Percentiles rank a stretch among this genome's conserved stretches.
Conservation (phyloP, 2,113 vertebrate species). For the Varanus salvator region DNA sequence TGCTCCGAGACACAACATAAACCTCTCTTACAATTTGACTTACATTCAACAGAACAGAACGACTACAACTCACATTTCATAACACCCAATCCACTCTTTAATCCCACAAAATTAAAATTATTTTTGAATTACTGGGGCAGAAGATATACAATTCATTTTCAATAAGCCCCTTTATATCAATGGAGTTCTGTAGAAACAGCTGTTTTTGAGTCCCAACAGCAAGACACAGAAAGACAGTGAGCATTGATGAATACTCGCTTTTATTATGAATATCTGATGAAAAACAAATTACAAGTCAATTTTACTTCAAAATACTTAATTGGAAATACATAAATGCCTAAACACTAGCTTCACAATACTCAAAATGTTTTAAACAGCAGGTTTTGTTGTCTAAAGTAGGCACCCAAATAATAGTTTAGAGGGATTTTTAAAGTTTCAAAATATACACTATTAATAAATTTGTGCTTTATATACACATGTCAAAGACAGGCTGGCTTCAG, state of each 20-base stretch:
- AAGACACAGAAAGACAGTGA: slow-evolving; percentile 53
- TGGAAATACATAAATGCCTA: slow-evolving; percentile 38
- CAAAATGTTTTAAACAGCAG: slow-evolving; percentile 2
- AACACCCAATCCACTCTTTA: neutral
- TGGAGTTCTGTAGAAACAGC: neutral
- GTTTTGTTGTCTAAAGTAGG: slow-evolving; percentile 45
- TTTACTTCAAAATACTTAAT: slow-evolving; percentile 51
- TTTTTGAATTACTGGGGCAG: neutral
- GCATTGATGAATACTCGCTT: slow-evolving; percentile 49
- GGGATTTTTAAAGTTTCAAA: slow-evolving; percentile 53
- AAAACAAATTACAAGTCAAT: slow-evolving; percentile 30
- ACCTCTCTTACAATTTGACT: neutral
- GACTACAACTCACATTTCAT: neutral
- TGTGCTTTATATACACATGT: slow-evolving; percentile 25
- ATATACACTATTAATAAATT: slow-evolving; percentile 46
- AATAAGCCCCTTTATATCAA: neutral
- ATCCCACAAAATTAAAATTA: neutral
- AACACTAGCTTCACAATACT: slow-evolving; percentile 15
- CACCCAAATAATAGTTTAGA: slow-evolving; percentile 49
- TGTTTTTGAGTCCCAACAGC: neutral
- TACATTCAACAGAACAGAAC: neutral
- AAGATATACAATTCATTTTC: neutral
- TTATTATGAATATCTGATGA: slow-evolving; percentile 47
- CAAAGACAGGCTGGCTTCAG: slow-evolving; percentile 37
- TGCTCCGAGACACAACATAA: neutral